A percentile compares a stretch with the other conserved stretches of the same genome.
Evolutionary conservation across 2,113 vertebrate species (phyloP).

Genomic region (Cyrtonyx montezumae): DNA sequence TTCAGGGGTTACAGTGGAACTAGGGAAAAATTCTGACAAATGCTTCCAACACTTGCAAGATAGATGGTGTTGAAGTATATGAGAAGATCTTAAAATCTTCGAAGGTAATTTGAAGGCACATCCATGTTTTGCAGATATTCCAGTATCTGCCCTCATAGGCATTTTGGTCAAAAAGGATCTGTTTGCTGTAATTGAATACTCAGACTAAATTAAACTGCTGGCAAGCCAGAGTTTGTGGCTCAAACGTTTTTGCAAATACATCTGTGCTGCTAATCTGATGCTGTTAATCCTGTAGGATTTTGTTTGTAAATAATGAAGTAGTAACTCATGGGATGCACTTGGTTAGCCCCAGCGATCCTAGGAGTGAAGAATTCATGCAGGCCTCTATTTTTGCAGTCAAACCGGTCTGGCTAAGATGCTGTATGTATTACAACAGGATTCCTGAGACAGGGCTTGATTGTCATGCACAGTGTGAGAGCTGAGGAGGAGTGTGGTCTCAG

Average conservation of each 20-base stretch:
- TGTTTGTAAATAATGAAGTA: background rate
- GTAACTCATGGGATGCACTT: background rate
- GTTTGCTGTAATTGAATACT: background rate
- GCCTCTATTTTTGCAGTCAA: background rate
- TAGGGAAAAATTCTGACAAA: background rate
- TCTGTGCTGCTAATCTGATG: background rate
- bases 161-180: background rate
- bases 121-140: background rate
- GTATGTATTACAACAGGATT: background rate
- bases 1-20: background rate
- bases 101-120: background rate
- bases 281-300: rapidly evolving
- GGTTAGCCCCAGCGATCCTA: background rate
- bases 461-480: background rate
- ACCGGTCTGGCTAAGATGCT: background rate
- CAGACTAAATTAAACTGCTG: background rate
- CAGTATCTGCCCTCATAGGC: background rate
- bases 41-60: background rate
- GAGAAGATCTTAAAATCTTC: background rate
- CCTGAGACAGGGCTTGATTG: background rate
- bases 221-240: background rate
- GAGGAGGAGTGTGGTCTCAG: background rate
- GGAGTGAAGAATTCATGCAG: rapidly evolving
- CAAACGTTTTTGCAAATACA: background rate
- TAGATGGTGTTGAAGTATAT: background rate